phyloP scores from a whole-genome alignment of 2,888 invertebrate species.

The Scaptomyza cyrtandrae region DNA sequence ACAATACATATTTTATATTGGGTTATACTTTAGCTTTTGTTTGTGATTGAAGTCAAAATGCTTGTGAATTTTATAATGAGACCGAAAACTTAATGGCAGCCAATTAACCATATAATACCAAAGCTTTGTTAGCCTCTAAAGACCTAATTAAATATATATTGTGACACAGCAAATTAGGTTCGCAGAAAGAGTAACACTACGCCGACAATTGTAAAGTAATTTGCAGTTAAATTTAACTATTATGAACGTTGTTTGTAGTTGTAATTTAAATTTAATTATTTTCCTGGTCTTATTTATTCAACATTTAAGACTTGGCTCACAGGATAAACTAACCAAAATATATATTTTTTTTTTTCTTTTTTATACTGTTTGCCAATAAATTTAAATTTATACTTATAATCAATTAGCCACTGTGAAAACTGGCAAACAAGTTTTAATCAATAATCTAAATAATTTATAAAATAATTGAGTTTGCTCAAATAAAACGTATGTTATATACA shows the following conservation, averaged over 20 bases:
- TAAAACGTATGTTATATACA: no score
- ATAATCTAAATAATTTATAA: no score
- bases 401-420: no score
- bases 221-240: not conserved
- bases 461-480: no score
- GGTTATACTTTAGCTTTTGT: not conserved
- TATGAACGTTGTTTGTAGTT: not conserved
- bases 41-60: not conserved
- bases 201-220: not conserved
- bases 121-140: not conserved
- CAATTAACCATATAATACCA: not conserved
- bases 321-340: not conserved
- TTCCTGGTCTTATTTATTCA: not conserved
- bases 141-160: not conserved
- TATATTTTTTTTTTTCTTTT: not conserved
- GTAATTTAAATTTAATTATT: not conserved
- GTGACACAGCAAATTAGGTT: not conserved
- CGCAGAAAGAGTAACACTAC: not conserved
- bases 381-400: no score
- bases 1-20: not conserved
- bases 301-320: not conserved
- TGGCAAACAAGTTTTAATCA: no score
- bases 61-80: not conserved
- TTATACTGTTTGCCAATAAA: not conserved
- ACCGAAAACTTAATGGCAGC: constrained; percentile 2